Evolutionary conservation across 92 coral and sea anemone species (phyloP), one percentile per base, ranked within the genome.

Genomic region (Siderastrea radians): DNA sequence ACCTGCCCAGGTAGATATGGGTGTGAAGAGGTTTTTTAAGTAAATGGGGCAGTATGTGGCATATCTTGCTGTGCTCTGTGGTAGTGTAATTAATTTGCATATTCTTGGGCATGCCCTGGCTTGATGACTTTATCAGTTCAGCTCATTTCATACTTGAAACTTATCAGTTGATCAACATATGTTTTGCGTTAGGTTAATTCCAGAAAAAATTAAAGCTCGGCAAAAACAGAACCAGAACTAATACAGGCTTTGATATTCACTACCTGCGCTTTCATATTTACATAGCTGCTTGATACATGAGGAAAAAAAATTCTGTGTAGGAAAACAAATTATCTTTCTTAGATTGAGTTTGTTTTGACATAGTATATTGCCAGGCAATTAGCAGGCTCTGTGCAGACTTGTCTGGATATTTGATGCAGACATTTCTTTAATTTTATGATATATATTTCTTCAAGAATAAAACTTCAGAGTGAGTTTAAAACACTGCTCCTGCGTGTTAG

Each of bases 171-270:
- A 10, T 44, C 46, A 78, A 64, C 60, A 82, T 49, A 82, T 82
- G 86, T 71, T 71, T 48, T 82, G 68, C 68, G 44, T 81, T 54
- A 81, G 86, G 44, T 70, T 69, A 53, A 68, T 69, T 81, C 64
- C 49, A 14, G 68, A 15, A 58, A 2, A 65, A 50, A 44, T 48
- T 14, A 52, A 57, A 81, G 11, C 53, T 5, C 46, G 55, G 17
- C 49, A 71, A 57, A 70, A 82, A 82, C 45, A 70, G 68, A 60
- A 48, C 16, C 6, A 1, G 5, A 45, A 43, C 38, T 26, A 26
- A 26, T 26, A 26, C 38, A 26, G 38, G 38, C 3, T 11, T 53
- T 50, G 48, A 19, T 74, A 74, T 74, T 74, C 10, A 74, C 79
- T 26, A 0, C 38, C 38, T 26, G 38, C 0, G 0, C 61, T 55